Evolutionary conservation across 1,140 invertebrate genomes (phyloP), one percentile per base, ranked within the genome.

Genomic region (Ericerus pela): DNA sequence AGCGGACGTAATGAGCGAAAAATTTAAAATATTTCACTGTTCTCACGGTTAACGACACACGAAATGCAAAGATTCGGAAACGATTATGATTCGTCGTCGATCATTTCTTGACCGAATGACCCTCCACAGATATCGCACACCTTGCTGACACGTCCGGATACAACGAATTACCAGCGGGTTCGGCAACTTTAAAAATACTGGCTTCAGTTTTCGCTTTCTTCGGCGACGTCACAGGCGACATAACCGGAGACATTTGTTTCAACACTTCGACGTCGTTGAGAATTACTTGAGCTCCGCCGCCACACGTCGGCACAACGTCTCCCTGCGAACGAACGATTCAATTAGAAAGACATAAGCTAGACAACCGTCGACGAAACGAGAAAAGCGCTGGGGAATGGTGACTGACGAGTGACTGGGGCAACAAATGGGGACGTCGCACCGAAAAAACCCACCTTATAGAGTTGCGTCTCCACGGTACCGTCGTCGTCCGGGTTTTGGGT

Each of bases 191-290:
- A n/a, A n/a, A n/a, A n/a, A n/a, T n/a, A n/a, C n/a, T n/a, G n/a
- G 41, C 5, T 2, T 10, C 26, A 5, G 41, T 22, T 16, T 47
- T 47, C 14, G 11, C 14, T 14, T n/a, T 4, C 14, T 22, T 24
- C 20, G 41, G 41, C 10, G 41, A 47, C 20, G 16, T 47, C n/a
- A n/a, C n/a, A 8, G 41, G n/a, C n/a, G n/a, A n/a, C n/a, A n/a
- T n/a, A n/a, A 69, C 76, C 2, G 90, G 90, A 0, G 88, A 91
- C 60, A 77, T 76, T 67, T 96, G 91, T 62, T 82, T 85, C 4
- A 97, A 68, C 60, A 81, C 82, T 71, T 98, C 95, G 2, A 97
- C 84, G 70, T 96, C 95, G 62, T 89, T 88, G 63, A 97, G 96
- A 24, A 96, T 81, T 0, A 98, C 90, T 66, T 96, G 89, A 1